Base-by-base conservation (phyloP, 2,113 vertebrate species). In the Eleginops maclovinus region DNA sequence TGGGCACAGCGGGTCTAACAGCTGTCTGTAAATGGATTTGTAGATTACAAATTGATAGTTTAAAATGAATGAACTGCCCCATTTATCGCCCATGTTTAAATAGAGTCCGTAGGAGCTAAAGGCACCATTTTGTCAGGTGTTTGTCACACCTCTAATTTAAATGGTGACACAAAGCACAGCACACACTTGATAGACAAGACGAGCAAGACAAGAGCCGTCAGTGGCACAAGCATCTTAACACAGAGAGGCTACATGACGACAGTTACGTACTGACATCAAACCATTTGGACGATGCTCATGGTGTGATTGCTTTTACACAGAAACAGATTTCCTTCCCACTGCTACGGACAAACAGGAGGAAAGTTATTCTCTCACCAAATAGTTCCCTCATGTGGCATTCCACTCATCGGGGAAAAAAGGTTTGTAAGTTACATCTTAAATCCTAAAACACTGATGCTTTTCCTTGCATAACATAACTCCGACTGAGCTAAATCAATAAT, bases 351-450 rank as follows among this genome's bases (percentile, higher is more conserved):
- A 67, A 79, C 56, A 77, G n/a, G 69, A 84, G 47, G 69, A 44
- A 66, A 75, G 47, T 71, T 1, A 43, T 80, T 87, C 70, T 83
- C 86, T 92, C 89, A 91, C 83, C 83, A 72, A 74, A 53, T 1
- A 84, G 72, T 55, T 81, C 28, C 87, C 19, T 81, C 75, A 71
- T 82, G 82, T 36, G 66, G 71, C 62, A 69, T 89, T 86, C 79
- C 53, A 72, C 66, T 44, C 56, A 73, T 83, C 4, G 4, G 24
- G 51, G 31, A 58, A 62, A 80, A 56, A 64, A 58, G 63, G 53
- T 82, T 64, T 13, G 21, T 83, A 54, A 85, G 71, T 36, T 28
- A 56, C 24, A 81, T 11, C 41, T 81, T 51, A 36, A 74, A 84
- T 36, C 31, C 53, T 19, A 22, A 54, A 78, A 43, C 13, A 53